Evolutionary conservation across 2,888 invertebrate species (phyloP), one percentile per base, ranked within the genome.

Genomic region (Acutogordius australiensis): DNA sequence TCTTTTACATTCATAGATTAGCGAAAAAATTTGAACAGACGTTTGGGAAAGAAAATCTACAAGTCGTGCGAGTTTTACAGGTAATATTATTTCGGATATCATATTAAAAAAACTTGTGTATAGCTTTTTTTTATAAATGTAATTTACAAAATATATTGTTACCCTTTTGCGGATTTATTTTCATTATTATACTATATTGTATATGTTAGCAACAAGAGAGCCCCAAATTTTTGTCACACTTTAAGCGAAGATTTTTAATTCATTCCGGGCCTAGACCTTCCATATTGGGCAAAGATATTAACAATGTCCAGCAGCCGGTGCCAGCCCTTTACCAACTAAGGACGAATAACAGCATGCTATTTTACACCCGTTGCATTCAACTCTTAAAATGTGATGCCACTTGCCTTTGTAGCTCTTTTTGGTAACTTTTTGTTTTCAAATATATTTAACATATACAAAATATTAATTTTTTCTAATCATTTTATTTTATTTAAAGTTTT

Each of bases 211-310:
- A 97, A 70, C 94, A 97, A 72, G 97, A 97, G 73, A 91, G 88
- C 71, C 78, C 90, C 63, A 94, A 88, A 72, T 97, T 97, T 69
- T 80, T 99, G 78, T 83, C 94, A 1, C 94, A 97, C 71, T 97
- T 97, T 72, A 84, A 87, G 67, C 75, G 81, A 62, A 81, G 85
- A 69, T 91, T 97, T 73, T 80, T 94, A 45, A 88, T 97, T 62
- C 82, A 82, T 64, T 80, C 80, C 63, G 88, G 87, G 59, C 64
- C 65, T 23, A 57, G 58, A 26, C 13, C 44, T n/a, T 13, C 8
- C 8, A 70, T 74, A 85, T 63, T 82, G 77, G 72, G 71, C 78
- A 61, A 70, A 70, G 27, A 61, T 63, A 2, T 64, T 65, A 1
- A 37, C 56, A 61, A 63, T 45, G 64, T 63, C 37, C 63, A 64